Evolutionary conservation across 2,888 invertebrate genomes (phyloP), one percentile per base, ranked within the genome.

Genomic region (Oscheius sp.): DNA sequence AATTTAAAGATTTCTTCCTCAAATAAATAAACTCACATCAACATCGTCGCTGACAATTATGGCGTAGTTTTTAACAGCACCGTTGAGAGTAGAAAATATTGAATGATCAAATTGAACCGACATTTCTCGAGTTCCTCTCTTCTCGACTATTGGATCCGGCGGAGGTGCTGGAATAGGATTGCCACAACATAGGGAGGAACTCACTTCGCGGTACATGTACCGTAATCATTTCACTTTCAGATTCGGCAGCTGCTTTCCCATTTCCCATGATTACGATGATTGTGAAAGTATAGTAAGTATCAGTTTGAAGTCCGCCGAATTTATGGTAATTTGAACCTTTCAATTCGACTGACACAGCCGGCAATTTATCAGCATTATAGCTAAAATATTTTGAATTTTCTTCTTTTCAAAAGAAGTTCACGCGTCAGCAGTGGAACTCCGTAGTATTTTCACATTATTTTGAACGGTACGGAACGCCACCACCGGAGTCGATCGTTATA

Each of bases 281-380:
- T 1, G 85, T 85, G 70, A 85, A 85, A 8, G 85, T 85, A 71
- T 85, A 85, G 70, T 83, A 85, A 8, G 82, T 81, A 65, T 85
- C 83, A 8, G 79, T 65, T 31, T 82, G 73, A 8, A 85, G 72
- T 10, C 67, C 76, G n/a, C 74, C 75, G 69, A 85, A 85, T 37
- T 82, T 73, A 68, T 84, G 76, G 17, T 75, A 68, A 63, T 73
- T 77, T 12, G 72, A 76, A 12, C 83, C 81, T 67, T 80, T 81
- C 52, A 84, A 57, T 45, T 82, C 78, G 8, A 84, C 81, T 1
- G 78, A 75, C 1, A 77, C 77, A 3, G 77, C 64, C 2, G 75
- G 70, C 17, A 75, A 53, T 27, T 75, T 72, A 45, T 77, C 77
- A 4, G 75, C 77, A 48, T 77, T 77, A 69, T 77, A 75, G 45